Evolutionary conservation across 2,797 vertebrate genomes (phyloP).

Genomic region (Melanotaenia pygmaea): DNA sequence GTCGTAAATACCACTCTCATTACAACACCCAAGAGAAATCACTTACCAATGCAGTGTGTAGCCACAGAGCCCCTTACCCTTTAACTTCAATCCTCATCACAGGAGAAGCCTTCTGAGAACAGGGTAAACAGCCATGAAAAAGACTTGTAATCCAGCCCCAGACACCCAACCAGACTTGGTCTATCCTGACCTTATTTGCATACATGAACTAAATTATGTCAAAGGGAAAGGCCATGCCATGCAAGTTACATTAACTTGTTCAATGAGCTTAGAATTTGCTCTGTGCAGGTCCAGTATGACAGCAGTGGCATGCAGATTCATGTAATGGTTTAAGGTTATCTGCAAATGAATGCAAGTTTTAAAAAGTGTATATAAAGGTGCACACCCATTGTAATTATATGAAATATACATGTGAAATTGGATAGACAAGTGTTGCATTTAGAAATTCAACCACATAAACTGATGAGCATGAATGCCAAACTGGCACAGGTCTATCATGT

Average conservation of each 20-base stretch:
- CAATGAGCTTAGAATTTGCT: slow-evolving; percentile 19
- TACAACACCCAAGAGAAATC: slow-evolving; percentile 53
- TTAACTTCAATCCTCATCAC: slow-evolving; percentile 62
- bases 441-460: slow-evolving; percentile 15
- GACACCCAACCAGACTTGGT: slow-evolving; percentile 36
- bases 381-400: background rate
- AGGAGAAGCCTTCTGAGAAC: slow-evolving; percentile 54
- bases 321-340: slow-evolving; percentile 19
- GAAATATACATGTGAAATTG: background rate
- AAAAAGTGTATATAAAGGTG: slow-evolving; percentile 2
- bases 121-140: slow-evolving; percentile 52
- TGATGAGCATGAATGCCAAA: slow-evolving; percentile 11
- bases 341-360: background rate
- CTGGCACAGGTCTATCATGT: slow-evolving; percentile 10
- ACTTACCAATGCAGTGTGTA: slow-evolving; percentile 22
- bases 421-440: background rate
- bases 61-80: slow-evolving; percentile 53
- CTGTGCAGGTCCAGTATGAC: slow-evolving; percentile 15
- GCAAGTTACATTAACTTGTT: slow-evolving; percentile 53
- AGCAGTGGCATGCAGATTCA: slow-evolving; percentile 19
- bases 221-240: slow-evolving; percentile 43
- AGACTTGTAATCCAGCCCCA: slow-evolving; percentile 48
- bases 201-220: slow-evolving; percentile 59
- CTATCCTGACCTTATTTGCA: slow-evolving; percentile 47
- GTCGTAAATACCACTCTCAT: slow-evolving; percentile 44